A percentile compares a stretch with the other conserved stretches of the same genome.
phyloP scores from a whole-genome alignment of 1,140 invertebrate genomes.

The Psix sp. region DNA sequence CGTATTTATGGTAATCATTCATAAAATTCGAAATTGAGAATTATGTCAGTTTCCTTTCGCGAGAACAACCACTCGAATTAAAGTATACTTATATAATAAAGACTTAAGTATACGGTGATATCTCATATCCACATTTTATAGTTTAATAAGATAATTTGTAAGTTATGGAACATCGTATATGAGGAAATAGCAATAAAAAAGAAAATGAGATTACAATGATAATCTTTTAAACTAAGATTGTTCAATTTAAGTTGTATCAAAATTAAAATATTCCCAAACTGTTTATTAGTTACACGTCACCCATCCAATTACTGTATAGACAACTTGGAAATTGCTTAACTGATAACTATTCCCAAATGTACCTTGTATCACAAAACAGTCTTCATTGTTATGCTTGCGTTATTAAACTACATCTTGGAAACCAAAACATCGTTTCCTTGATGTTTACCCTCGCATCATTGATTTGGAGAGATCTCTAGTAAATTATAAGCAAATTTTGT shows the following conservation, averaged over 20 bases:
- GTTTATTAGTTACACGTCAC: too few species aligned
- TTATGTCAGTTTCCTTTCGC: too few species aligned
- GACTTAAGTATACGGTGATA: background rate
- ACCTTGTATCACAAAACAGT: background rate
- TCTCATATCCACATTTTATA: conserved; percentile 7
- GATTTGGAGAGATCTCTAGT: background rate
- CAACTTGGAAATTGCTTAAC: background rate
- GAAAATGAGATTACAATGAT: too few species aligned
- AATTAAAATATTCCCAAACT: too few species aligned
- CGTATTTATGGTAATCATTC: too few species aligned
- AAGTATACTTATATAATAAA: background rate
- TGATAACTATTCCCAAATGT: background rate
- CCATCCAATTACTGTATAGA: background rate
- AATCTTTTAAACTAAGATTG: too few species aligned
- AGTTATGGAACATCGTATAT: background rate
- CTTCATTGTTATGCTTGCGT: background rate
- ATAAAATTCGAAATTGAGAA: too few species aligned
- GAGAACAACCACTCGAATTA: too few species aligned
- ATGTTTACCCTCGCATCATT: conserved; percentile 2
- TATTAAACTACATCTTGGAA: background rate
- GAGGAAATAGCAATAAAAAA: background rate
- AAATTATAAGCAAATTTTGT: background rate
- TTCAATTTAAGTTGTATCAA: too few species aligned
- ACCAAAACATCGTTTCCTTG: background rate
- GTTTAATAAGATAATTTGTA: conserved; percentile 15